These are phyloP conservation scores for Sebastiscus tertius DNA, from an alignment of 2,797 vertebrate genomes.

Conservation along the genomic window DNA sequence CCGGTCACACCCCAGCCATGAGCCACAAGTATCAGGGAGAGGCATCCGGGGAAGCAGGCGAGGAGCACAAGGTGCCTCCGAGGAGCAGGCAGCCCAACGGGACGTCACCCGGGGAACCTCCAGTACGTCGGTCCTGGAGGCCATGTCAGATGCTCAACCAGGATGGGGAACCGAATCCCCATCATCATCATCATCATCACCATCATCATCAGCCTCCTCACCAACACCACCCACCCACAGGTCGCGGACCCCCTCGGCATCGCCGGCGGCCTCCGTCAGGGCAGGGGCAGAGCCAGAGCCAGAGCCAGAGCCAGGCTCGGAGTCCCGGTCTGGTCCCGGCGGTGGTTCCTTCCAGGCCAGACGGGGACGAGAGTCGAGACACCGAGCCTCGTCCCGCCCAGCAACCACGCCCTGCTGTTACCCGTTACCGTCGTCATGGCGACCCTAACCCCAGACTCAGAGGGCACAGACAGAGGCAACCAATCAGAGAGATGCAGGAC, in stretches of 20 bases:
- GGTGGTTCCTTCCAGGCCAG: background rate
- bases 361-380: conserved; percentile 1
- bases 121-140: conserved; percentile 78
- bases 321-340: conserved; percentile 16
- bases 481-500: conserved; percentile 42
- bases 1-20: conserved; percentile 62
- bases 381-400: conserved; percentile 39
- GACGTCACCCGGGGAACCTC: conserved; percentile 41
- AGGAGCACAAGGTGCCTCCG: conserved; percentile 48
- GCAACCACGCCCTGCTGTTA: conserved; percentile 66
- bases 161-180: conserved; percentile 71
- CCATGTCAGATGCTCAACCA: conserved; percentile 82
- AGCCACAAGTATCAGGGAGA: conserved; percentile 71
- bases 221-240: conserved; percentile 37
- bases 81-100: conserved; percentile 62
- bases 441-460: conserved; percentile 74
- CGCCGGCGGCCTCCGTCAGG: conserved; percentile 55
- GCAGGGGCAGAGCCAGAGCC: conserved; percentile 49
- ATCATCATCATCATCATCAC: conserved; percentile 63
- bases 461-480: conserved; percentile 57
- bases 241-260: conserved; percentile 61
- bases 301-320: conserved; percentile 43
- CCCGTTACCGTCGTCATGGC: conserved; percentile 76
- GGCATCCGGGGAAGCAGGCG: conserved; percentile 28
- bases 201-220: conserved; percentile 40